Percentiles rank a stretch among this genome's conserved stretches.
phyloP scores from a whole-genome alignment of 2,888 invertebrate genomes.

The Lydus trimaculatus region DNA sequence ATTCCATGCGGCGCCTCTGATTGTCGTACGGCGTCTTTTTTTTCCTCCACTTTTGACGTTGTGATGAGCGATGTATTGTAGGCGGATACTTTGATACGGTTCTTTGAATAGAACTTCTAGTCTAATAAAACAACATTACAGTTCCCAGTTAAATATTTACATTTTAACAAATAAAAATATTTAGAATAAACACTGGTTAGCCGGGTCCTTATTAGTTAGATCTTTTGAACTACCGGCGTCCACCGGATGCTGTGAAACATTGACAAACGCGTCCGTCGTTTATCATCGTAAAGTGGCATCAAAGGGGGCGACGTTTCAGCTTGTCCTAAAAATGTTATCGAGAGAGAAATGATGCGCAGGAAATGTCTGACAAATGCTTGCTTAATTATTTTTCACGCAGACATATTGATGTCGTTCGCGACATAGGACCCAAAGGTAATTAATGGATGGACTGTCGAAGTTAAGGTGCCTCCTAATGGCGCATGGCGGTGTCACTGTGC shows the following conservation, averaged over 20 bases:
- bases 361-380: slow-evolving; percentile 60
- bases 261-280: slow-evolving; percentile 58
- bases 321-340: slow-evolving; percentile 60
- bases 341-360: slow-evolving; percentile 57
- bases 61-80: slow-evolving; percentile 47
- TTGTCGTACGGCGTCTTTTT: slow-evolving; percentile 15
- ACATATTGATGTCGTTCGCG: slow-evolving; percentile 54
- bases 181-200: slow-evolving; percentile 47
- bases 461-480: slow-evolving; percentile 52
- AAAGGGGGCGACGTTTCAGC: slow-evolving; percentile 55
- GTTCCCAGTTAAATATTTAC: slow-evolving; percentile 47
- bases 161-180: slow-evolving; percentile 47
- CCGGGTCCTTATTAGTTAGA: slow-evolving; percentile 46
- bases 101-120: slow-evolving; percentile 50
- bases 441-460: slow-evolving; percentile 50
- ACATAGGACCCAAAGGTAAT: slow-evolving; percentile 39
- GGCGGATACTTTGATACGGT: slow-evolving; percentile 52
- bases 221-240: slow-evolving; percentile 22
- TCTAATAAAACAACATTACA: slow-evolving; percentile 48
- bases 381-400: slow-evolving; percentile 60
- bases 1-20: slow-evolving; percentile 7
- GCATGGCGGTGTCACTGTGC: slow-evolving; percentile 47
- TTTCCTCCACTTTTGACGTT: slow-evolving; percentile 35
- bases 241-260: slow-evolving; percentile 57
- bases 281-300: slow-evolving; percentile 59